These are phyloP conservation scores for Pseudococcus longispinus DNA, from an alignment of 2,888 invertebrate species.

Conservation along the genomic window DNA sequence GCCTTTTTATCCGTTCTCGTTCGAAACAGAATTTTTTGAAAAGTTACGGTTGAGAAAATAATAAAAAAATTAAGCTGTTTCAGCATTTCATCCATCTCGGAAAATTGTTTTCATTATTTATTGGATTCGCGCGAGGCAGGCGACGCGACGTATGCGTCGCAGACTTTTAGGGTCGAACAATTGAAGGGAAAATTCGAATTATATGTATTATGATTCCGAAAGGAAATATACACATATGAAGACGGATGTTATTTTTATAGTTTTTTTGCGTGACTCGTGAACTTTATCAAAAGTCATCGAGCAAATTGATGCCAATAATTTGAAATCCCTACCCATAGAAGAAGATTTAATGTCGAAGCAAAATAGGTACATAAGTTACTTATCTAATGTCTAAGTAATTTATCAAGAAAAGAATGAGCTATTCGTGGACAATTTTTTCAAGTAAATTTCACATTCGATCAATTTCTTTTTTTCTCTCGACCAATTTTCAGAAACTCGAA, in stretches of 20 bases:
- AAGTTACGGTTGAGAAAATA: background rate
- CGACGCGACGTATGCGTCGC: background rate
- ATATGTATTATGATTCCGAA: background rate
- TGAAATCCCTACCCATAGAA: too few species aligned
- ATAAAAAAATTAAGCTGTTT: background rate
- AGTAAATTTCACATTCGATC: too few species aligned
- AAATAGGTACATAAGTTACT: too few species aligned
- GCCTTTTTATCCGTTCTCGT: background rate
- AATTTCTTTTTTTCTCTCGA: too few species aligned
- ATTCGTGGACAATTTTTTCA: too few species aligned
- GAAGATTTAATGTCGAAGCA: too few species aligned
- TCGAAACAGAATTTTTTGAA: background rate
- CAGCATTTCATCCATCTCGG: background rate
- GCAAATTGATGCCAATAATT: background rate
- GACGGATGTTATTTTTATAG: conserved; percentile 9
- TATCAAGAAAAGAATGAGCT: too few species aligned
- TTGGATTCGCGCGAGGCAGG: background rate
- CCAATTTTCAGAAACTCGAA: too few species aligned
- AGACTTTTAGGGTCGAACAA: background rate
- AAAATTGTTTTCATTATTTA: background rate
- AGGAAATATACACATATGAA: background rate
- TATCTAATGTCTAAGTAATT: too few species aligned
- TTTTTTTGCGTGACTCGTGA: background rate
- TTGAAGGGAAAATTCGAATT: background rate
- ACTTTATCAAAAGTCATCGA: background rate